Evolutionary conservation across 64 coral and sea anemone species (phyloP), one percentile per base, ranked within the genome.

Genomic region (Orbicella faveolata): DNA sequence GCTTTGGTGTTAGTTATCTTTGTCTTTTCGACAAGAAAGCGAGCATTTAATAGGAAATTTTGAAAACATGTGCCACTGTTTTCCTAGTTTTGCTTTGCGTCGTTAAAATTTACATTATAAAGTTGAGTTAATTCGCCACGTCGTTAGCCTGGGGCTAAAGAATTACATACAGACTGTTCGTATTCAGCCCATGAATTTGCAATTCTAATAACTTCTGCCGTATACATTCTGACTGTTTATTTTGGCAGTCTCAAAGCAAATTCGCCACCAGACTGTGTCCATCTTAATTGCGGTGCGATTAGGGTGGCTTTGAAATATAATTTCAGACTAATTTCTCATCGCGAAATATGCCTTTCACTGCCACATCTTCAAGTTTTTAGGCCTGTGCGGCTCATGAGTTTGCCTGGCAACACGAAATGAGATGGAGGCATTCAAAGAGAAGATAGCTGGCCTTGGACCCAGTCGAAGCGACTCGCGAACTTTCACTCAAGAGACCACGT

Each of bases 391-490:
- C 17, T 9, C 37, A 51, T n/a, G 15, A 12, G 33, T 30, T n/a
- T 44, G 51, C 7, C 23, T 70, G 21, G 21, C 3, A 69, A 70
- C 10, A 70, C 9, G 3, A 7, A 19, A 9, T 37, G 36, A 68
- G 1, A 85, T 85, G 82, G 82, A 85, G n/a, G 21, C 82, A 52
- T 41, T 85, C 23, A 85, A 85, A 10, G 82, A 85, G 36, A 85
- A 72, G 41, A 41, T 85, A 13, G 37, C 34, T 0, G 82, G 63
- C 13, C 16, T 85, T 52, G 82, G 64, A 6, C 21, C 70, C 34
- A 64, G 79, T 61, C 61, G 75, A 39, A 85, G 87, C 0, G 79
- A 78, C 59, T 94, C 92, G 13, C 26, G 33, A 9, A 48, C 63
- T 67, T 65, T 94, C 9, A 23, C 68, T 2, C 79, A 75, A 78